Evolutionary conservation across 2,113 vertebrate genomes (phyloP).

Genomic region (Corythaixoides concolor): DNA sequence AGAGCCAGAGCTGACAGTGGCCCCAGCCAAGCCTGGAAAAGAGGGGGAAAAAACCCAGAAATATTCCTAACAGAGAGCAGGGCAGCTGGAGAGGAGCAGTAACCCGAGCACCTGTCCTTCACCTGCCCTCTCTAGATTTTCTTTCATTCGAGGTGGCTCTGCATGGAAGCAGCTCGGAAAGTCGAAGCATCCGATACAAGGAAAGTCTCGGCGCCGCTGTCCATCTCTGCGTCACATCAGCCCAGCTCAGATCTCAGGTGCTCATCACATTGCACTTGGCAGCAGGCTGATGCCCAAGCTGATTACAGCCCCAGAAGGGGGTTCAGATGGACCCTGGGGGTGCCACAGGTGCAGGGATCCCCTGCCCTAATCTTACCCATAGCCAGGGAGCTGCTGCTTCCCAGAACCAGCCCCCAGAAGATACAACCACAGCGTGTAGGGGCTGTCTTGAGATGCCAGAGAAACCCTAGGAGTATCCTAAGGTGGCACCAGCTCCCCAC

Average conservation of each 20-base stretch:
- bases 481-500: background rate
- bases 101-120: background rate
- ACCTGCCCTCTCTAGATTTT: constrained; percentile 32
- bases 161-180: background rate
- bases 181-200: constrained; percentile 27
- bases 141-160: background rate
- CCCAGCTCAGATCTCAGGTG: constrained; percentile 9
- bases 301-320: background rate
- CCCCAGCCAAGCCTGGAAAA: background rate
- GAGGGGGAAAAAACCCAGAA: background rate
- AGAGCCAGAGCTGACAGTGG: background rate
- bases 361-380: background rate
- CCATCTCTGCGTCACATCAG: constrained; percentile 49
- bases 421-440: background rate
- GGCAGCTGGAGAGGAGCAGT: background rate
- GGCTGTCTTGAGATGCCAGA: background rate
- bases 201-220: background rate
- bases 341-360: background rate
- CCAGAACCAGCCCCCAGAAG: background rate
- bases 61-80: background rate
- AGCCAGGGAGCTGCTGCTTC: background rate
- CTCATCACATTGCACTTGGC: background rate
- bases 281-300: background rate
- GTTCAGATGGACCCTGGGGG: background rate
- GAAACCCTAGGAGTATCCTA: background rate